phyloP scores from a whole-genome alignment of 2,888 invertebrate species.

The Parnassius orleans region DNA sequence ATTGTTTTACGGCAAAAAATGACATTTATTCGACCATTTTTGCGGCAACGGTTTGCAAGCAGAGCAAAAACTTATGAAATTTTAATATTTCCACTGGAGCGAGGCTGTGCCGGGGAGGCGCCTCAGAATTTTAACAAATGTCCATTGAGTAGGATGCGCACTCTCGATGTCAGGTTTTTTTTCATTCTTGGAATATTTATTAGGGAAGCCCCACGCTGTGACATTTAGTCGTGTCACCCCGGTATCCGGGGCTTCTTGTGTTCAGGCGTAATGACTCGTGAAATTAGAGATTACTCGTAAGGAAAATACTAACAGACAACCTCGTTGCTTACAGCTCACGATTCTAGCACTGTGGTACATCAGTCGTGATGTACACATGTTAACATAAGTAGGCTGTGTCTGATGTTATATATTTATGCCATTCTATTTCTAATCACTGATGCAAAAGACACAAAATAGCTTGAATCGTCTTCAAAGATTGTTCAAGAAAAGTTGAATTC shows the following conservation, averaged over 20 bases:
- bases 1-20: slow-evolving; percentile 53
- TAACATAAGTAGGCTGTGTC: slow-evolving; percentile 20
- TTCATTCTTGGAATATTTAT: slow-evolving; percentile 42
- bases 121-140: slow-evolving; percentile 51
- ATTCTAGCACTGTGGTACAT: slow-evolving; percentile 22
- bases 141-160: slow-evolving; percentile 42
- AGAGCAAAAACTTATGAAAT: slow-evolving; percentile 52
- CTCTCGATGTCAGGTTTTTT: slow-evolving; percentile 47
- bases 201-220: slow-evolving; percentile 32
- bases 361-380: slow-evolving; percentile 29
- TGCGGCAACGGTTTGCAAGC: slow-evolving; percentile 46
- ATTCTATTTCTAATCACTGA: slow-evolving; percentile 1
- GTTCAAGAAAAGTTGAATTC: neutral
- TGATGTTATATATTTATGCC: neutral
- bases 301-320: slow-evolving; percentile 30
- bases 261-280: slow-evolving; percentile 39
- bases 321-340: slow-evolving; percentile 32
- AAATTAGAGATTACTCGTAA: slow-evolving; percentile 40
- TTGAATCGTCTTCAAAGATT: neutral
- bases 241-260: slow-evolving; percentile 29
- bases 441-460: neutral
- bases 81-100: slow-evolving; percentile 51
- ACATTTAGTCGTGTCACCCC: slow-evolving; percentile 34
- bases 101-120: slow-evolving; percentile 34
- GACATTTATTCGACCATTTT: slow-evolving; percentile 54